phyloP scores from a whole-genome alignment of 2,113 vertebrate species.

The Strix aluco region DNA sequence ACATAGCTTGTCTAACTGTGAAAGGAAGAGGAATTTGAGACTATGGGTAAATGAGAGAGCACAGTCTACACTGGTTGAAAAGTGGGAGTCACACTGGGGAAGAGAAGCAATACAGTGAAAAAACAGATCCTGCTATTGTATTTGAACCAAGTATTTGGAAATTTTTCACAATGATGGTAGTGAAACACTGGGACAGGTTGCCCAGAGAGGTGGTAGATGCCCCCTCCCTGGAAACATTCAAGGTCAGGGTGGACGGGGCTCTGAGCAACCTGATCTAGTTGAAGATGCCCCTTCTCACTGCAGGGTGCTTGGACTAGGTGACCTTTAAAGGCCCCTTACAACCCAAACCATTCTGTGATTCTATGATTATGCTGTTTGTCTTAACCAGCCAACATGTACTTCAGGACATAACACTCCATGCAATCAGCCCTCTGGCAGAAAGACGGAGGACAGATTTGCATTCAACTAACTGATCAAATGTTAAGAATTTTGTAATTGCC shows the following conservation, averaged over 20 bases:
- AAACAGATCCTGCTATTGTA: neutral
- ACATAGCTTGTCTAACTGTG: neutral
- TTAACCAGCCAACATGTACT: constrained; percentile 12
- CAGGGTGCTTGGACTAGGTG: neutral
- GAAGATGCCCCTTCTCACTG: neutral
- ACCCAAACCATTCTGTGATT: neutral
- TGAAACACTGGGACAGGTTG: neutral
- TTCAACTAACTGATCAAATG: constrained; percentile 73
- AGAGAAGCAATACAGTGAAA: neutral
- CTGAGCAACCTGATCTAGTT: neutral
- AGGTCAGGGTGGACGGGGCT: neutral
- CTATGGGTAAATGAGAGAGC: neutral
- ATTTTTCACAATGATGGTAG: neutral
- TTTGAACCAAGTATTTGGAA: neutral
- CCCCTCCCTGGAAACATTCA: neutral
- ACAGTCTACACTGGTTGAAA: neutral
- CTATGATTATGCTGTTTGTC: neutral
- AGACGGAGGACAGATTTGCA: constrained; percentile 66
- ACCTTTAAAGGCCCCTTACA: neutral
- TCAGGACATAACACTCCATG: neutral
- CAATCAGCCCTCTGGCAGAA: constrained; percentile 50
- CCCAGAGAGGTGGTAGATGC: neutral
- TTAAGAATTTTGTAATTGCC: constrained; percentile 77
- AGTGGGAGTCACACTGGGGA: neutral
- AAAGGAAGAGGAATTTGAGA: neutral